Conservation (phyloP, 2,797 vertebrate genomes). For the Ctenosaura bakeri region DNA sequence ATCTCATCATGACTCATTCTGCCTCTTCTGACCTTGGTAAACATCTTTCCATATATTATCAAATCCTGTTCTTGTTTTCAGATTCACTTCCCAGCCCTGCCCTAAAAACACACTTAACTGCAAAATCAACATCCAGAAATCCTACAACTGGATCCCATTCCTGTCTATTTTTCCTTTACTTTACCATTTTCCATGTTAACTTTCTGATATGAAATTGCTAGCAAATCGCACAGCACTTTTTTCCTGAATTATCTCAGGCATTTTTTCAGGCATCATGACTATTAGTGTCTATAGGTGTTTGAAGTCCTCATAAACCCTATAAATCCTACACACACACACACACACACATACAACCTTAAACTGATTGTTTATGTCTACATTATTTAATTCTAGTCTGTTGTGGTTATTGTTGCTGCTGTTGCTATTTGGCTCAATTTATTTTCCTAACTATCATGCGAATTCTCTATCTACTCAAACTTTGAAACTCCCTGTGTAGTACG, state of each 20-base stretch:
- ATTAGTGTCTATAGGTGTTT: neutral
- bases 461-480: no score
- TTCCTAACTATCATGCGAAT: neutral
- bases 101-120: no score
- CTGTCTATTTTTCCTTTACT: no score
- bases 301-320: neutral
- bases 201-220: neutral
- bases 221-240: no score
- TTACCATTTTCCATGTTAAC: no score
- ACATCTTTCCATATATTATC: neutral
- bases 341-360: neutral
- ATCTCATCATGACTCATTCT: neutral
- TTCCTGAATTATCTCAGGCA: no score
- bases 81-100: no score
- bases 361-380: neutral
- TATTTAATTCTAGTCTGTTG: neutral
- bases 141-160: no score
- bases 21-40: neutral
- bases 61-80: neutral
- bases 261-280: no score
- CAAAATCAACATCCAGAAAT: neutral
- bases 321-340: neutral
- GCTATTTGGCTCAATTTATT: neutral
- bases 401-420: neutral
- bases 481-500: no score